Base-by-base conservation (phyloP, 2,797 vertebrate genomes). In the Liparis tanakae region DNA sequence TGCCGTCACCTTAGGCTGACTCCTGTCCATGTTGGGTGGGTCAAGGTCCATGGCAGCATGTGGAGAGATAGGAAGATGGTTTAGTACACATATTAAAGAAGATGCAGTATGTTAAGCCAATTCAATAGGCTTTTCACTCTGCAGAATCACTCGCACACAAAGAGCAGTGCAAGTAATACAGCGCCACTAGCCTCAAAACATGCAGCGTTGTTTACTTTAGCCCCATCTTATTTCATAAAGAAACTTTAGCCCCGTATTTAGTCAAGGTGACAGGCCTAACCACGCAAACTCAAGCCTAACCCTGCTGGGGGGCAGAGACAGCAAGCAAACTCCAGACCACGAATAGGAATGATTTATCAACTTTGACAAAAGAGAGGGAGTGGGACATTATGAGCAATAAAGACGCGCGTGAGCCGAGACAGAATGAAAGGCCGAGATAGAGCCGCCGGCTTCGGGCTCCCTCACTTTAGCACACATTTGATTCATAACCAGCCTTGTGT, bases 1-100 rank as follows among this genome's bases (percentile, higher is more conserved):
- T 50, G 68, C 30, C 0, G 51, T 88, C 95, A 95, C 95, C 94
- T 95, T 95, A 88, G 94, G 90, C 77, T 94, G 95, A 91, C 43
- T 93, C 88, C 95, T 95, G 90, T 76, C 81, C 80, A 84, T 78
- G 83, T 85, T 59, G 73, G 67, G 74, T 62, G n/a, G 84, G 74
- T 87, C 68, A 80, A 72, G 51, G 88, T 86, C 81, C 85, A 86
- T 37, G 10, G 80, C 51, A 82, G 54, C 87, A 86, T 82, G 80
- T 71, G 84, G 80, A 78, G 58, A 90, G 68, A 90, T 25, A 79
- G 59, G 67, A 41, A 70, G 74, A 83, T 18, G 33, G 84, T 77
- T 88, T 70, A 85, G 76, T 54, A 44, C 55, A 67, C 43, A 72
- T 30, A 17, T 48, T 55, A 73, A 30, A 51, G 56, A 68, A 53